Percentiles rank a stretch among this genome's conserved stretches.
phyloP scores from a whole-genome alignment of 2,113 vertebrate genomes.

The Labrus mixtus region DNA sequence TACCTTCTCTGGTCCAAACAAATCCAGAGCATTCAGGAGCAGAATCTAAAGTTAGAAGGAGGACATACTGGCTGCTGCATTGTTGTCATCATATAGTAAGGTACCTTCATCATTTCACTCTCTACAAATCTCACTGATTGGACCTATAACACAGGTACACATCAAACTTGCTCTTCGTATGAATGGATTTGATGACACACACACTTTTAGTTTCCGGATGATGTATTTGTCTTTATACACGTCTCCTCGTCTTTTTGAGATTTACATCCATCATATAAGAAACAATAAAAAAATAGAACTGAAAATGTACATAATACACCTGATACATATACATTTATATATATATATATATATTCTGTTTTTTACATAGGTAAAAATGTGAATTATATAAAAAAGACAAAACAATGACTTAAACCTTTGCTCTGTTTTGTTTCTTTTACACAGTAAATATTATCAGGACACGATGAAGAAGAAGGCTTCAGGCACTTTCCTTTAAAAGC shows the following conservation, averaged over 20 bases:
- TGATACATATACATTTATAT: constrained; percentile 73
- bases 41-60: too few relatives aligned
- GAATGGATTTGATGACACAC: not conserved
- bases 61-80: too few relatives aligned
- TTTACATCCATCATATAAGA: constrained; percentile 92
- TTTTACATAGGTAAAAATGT: constrained; percentile 91
- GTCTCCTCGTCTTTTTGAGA: constrained; percentile 76
- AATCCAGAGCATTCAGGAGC: too few relatives aligned
- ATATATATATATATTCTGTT: constrained; percentile 56
- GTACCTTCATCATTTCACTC: too few relatives aligned
- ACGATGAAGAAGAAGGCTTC: constrained; percentile 85
- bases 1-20: too few relatives aligned
- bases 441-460: constrained; percentile 84
- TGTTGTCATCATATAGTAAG: too few relatives aligned
- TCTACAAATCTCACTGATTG: too few relatives aligned
- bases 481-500: constrained; percentile 94
- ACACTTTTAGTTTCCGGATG: constrained; percentile 48
- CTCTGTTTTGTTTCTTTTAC: constrained; percentile 55
- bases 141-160: too few relatives aligned
- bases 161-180: too few relatives aligned
- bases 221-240: constrained; percentile 89
- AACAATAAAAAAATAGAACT: constrained; percentile 89
- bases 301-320: constrained; percentile 95
- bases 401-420: constrained; percentile 80
- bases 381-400: constrained; percentile 80